Base-by-base conservation (phyloP, 2,888 invertebrate species). In the Pelosia muscerda region DNA sequence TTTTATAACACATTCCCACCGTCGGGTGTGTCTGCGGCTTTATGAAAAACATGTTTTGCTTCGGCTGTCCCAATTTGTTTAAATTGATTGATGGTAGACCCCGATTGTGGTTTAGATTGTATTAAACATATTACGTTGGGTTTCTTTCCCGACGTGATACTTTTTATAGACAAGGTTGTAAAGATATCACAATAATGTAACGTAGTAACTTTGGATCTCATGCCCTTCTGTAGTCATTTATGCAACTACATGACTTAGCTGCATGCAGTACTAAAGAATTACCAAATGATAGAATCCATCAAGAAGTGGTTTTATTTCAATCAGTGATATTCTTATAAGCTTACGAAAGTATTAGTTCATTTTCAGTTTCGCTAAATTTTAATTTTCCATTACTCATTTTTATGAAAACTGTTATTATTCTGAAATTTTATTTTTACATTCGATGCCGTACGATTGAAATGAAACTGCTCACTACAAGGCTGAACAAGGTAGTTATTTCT, bases 1-100 rank as follows among this genome's bases (percentile, higher is more conserved):
- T 80, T 85, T 86, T 82, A 83, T 75, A 82, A 80, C 82, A 81
- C 81, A 76, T 69, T 76, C 49, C 69, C 65, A 66, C 60, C 59
- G 56, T 58, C 65, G 68, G 79, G 42, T n/a, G 9, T 69, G 71
- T 66, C 53, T 31, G 72, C 64, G 78, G 79, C 74, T 82, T 82
- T 84, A 84, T 79, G 79, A 82, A 85, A 86, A 87, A 87, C 86
- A 88, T 87, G 86, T 86, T 86, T 86, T 81, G 73, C 68, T 65
- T 66, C 63, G 69, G 75, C 70, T 75, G 67, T 71, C 73, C 72
- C 73, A 83, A 82, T 81, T 85, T 83, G 68, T 71, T 65, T 76
- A 80, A 82, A 84, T 81, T 84, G 81, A 81, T 83, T 78, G 76
- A 81, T 81, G 71, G 69, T 65, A 42, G 34, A 58, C 63, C 66